These are phyloP conservation scores for Irena cyanogastra DNA, from an alignment of 2,113 vertebrate genomes.

Conservation along the genomic window DNA sequence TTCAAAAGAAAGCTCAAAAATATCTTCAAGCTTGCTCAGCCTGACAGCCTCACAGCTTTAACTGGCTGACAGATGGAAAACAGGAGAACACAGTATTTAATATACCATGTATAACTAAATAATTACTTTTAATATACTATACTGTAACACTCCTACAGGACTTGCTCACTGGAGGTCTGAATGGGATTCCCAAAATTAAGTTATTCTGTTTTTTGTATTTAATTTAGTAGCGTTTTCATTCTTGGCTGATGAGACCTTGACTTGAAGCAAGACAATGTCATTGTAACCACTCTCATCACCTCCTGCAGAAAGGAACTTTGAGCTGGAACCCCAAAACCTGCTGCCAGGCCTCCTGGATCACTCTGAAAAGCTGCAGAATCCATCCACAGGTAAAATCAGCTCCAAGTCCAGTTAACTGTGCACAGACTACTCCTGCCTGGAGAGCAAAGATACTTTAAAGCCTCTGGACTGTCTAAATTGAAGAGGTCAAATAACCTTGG, in stretches of 20 bases:
- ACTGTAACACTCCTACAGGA: not conserved
- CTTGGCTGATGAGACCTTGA: not conserved
- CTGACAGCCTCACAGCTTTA: not conserved
- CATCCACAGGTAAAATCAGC: not conserved
- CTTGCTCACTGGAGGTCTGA: not conserved
- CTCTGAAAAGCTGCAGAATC: not conserved
- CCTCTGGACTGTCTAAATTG: not conserved
- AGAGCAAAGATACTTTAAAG: not conserved
- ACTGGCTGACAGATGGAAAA: not conserved
- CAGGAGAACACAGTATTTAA: not conserved
- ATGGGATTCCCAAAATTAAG: not conserved
- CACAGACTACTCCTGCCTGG: not conserved
- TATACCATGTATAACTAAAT: not conserved
- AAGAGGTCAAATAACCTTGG: not conserved
- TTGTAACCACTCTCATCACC: rapidly evolving
- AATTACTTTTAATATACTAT: not conserved
- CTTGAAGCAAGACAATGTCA: not conserved
- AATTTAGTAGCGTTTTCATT: not conserved
- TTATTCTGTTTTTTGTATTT: not conserved
- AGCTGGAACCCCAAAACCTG: not conserved
- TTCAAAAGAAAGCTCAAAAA: slow-evolving; percentile 12
- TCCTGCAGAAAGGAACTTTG: not conserved
- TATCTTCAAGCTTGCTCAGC: not conserved
- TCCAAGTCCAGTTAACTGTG: not conserved
- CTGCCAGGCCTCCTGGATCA: not conserved